Evolutionary conservation across 1,140 invertebrate genomes (phyloP).

Genomic region (Portunus trituberculatus): DNA sequence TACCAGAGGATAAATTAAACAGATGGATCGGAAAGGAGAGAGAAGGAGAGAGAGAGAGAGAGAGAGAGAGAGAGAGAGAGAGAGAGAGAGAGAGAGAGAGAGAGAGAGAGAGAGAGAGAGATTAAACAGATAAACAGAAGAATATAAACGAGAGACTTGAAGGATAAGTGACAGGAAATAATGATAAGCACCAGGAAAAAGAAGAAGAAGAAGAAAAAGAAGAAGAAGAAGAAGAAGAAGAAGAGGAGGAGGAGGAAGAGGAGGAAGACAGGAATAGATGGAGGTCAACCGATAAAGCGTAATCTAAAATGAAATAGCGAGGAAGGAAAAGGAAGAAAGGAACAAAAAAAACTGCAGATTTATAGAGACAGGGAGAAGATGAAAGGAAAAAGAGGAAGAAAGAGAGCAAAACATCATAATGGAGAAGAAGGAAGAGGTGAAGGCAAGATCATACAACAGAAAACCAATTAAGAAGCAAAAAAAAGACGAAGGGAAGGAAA

Average conservation of each 20-base stretch:
- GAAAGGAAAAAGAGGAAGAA: neutral
- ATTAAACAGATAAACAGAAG: neutral
- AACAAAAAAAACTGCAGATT: too few species aligned
- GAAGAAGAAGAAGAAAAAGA: neutral
- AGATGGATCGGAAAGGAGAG: too few species aligned
- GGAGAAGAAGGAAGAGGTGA: neutral
- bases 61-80: too few species aligned
- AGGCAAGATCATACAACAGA: neutral
- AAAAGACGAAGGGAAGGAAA: neutral
- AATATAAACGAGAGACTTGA: neutral
- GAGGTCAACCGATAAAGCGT: too few species aligned
- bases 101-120: neutral
- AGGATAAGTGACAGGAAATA: neutral
- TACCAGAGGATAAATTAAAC: too few species aligned
- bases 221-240: neutral
- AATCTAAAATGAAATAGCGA: too few species aligned
- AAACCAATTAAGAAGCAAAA: neutral
- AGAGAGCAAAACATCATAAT: neutral
- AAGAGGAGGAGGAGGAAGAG: too few species aligned
- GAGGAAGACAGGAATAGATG: neutral
- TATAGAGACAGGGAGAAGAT: too few species aligned
- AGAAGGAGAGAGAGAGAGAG: neutral
- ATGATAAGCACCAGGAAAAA: neutral
- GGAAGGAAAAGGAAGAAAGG: too few species aligned
- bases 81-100: too few species aligned